phyloP scores from a whole-genome alignment of 2,888 invertebrate genomes.

The Brenthis daphne region DNA sequence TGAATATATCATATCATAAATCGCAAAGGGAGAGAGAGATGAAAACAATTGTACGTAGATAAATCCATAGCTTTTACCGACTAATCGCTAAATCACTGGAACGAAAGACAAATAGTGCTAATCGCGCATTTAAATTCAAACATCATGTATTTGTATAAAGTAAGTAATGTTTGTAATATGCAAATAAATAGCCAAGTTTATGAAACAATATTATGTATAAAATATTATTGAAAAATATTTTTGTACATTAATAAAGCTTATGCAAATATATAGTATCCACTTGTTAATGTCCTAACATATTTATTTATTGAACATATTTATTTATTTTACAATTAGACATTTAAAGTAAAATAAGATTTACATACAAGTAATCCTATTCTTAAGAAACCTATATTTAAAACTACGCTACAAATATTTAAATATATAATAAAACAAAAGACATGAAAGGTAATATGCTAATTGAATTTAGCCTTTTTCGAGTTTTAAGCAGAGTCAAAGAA shows the following conservation, averaged over 20 bases:
- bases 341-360: neutral
- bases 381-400: neutral
- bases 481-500: constrained; percentile 57
- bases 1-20: neutral
- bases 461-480: constrained; percentile 54
- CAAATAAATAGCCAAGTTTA: constrained; percentile 2
- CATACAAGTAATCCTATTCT: neutral
- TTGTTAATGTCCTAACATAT: no score
- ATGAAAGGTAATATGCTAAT: constrained; percentile 47
- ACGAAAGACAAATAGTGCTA: constrained; percentile 19
- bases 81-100: constrained; percentile 12
- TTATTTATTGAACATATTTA: no score
- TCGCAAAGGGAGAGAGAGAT: neutral
- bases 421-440: constrained; percentile 4
- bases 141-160: constrained; percentile 1
- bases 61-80: constrained; percentile 11
- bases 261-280: no score
- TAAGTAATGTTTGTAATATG: constrained; percentile 12
- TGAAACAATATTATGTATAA: neutral
- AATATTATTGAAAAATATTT: no score
- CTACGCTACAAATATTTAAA: neutral
- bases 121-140: constrained; percentile 13
- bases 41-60: constrained; percentile 1
- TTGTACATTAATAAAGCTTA: no score
- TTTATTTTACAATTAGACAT: no score